Percentiles rank a stretch among this genome's conserved stretches.
phyloP scores from a whole-genome alignment of 2,888 invertebrate genomes.

The Cheilosia variabilis region DNA sequence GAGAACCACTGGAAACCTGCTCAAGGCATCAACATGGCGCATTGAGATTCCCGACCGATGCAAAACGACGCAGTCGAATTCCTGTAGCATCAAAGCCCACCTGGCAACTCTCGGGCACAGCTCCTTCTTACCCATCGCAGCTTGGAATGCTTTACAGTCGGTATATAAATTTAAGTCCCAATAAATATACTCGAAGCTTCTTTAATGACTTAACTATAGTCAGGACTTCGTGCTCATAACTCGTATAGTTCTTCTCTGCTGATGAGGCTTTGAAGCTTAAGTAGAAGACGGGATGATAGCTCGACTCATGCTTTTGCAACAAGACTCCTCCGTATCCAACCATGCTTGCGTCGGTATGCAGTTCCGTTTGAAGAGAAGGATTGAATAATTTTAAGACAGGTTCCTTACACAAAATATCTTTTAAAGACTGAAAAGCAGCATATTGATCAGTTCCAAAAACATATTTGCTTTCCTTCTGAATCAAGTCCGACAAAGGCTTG shows the following conservation, averaged over 20 bases:
- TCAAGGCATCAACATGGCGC: too few relatives aligned
- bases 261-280: neutral
- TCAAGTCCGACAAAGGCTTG: too few relatives aligned
- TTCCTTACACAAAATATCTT: neutral
- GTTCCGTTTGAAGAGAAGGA: too few relatives aligned
- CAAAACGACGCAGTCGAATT: conserved; percentile 19
- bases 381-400: too few relatives aligned
- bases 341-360: too few relatives aligned
- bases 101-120: conserved; percentile 30
- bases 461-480: too few relatives aligned
- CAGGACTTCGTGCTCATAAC: neutral
- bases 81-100: conserved; percentile 32
- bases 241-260: neutral
- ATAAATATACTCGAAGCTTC: neutral
- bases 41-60: conserved; percentile 11
- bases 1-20: too few relatives aligned
- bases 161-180: too few relatives aligned
- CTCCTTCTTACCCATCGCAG: conserved; percentile 32
- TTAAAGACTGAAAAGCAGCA: neutral
- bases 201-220: too few relatives aligned
- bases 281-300: neutral
- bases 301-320: neutral
- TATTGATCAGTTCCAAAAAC: too few relatives aligned
- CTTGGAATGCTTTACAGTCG: conserved; percentile 39
- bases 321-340: neutral